These are phyloP conservation scores for Trachurus trachurus DNA, from an alignment of 2,797 vertebrate species.

Conservation along the genomic window DNA sequence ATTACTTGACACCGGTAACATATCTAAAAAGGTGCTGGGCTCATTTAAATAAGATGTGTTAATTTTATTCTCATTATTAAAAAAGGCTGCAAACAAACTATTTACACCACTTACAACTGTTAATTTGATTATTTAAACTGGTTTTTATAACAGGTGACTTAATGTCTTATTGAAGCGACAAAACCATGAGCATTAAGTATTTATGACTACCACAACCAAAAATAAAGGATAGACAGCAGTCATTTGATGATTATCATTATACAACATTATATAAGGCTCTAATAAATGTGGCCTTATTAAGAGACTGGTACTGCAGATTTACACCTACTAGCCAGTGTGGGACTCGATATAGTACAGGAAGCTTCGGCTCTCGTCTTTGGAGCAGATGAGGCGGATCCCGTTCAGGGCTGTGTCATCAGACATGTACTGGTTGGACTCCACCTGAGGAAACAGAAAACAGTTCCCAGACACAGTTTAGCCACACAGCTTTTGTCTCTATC, in stretches of 20 bases:
- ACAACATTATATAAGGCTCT: not conserved
- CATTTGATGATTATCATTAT: not conserved
- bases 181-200: no score
- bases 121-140: no score
- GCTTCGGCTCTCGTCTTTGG: constrained; percentile 50
- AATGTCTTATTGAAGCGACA: no score
- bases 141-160: no score
- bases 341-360: constrained; percentile 73
- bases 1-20: no score
- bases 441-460: constrained; percentile 58
- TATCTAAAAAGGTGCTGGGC: no score
- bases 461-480: constrained; percentile 40
- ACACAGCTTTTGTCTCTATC: not conserved
- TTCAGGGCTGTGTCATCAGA: constrained; percentile 79
- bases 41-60: no score
- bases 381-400: constrained; percentile 84
- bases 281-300: not conserved
- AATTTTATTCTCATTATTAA: not conserved
- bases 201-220: no score
- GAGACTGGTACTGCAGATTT: rapidly evolving
- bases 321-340: constrained; percentile 70
- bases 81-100: no score
- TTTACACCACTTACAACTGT: no score
- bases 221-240: no score
- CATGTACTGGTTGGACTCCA: constrained; percentile 77